phyloP scores from a whole-genome alignment of 2,888 invertebrate species.

The Pristionchus exspectatus region DNA sequence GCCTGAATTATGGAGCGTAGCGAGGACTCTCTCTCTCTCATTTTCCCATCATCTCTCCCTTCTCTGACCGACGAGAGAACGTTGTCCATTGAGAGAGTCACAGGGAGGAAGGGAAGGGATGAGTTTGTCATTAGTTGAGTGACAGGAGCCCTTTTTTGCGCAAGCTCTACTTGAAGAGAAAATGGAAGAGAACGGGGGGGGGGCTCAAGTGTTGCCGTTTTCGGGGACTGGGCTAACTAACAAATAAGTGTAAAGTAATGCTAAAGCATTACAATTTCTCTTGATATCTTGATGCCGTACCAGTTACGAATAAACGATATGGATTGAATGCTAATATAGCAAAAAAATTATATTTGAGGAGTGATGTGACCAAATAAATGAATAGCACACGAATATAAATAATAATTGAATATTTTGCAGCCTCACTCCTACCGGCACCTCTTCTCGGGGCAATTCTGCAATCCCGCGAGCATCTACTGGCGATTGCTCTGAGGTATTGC shows the following conservation, averaged over 20 bases:
- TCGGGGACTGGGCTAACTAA: not conserved
- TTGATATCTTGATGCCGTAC: too few relatives aligned
- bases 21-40: not conserved
- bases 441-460: slow-evolving; percentile 31
- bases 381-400: too few relatives aligned
- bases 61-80: too few relatives aligned
- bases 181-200: not conserved
- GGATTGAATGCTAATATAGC: too few relatives aligned
- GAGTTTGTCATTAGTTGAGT: slow-evolving; percentile 32
- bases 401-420: slow-evolving; percentile 1
- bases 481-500: not conserved
- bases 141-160: slow-evolving; percentile 3
- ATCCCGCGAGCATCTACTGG: slow-evolving; percentile 35
- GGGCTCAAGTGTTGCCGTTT: not conserved
- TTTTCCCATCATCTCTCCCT: too few relatives aligned
- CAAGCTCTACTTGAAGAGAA: not conserved
- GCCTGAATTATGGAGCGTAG: slow-evolving; percentile 30
- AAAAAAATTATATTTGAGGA: too few relatives aligned
- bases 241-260: not conserved
- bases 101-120: not conserved
- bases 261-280: too few relatives aligned
- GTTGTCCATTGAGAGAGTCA: too few relatives aligned
- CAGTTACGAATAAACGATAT: too few relatives aligned
- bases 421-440: not conserved
- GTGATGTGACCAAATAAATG: too few relatives aligned